Evolutionary conservation across 1,140 invertebrate genomes (phyloP), one percentile per base, ranked within the genome.

Genomic region (Neuroterus valhalla): DNA sequence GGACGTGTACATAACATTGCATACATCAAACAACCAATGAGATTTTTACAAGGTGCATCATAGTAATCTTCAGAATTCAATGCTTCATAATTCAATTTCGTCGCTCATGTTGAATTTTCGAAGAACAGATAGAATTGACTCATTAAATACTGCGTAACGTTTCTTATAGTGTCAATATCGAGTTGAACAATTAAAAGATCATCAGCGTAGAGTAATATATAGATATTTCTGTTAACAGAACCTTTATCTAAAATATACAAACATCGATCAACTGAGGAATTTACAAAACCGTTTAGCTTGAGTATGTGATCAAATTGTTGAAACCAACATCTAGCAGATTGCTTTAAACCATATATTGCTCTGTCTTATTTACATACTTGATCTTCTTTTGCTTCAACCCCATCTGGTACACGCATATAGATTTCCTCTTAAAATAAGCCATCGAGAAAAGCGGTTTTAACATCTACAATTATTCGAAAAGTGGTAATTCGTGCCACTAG

Each of bases 361-460:
- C n/a, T n/a, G n/a, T n/a, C n/a, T n/a, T n/a, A n/a, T n/a, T n/a
- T n/a, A n/a, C n/a, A n/a, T n/a, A n/a, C n/a, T n/a, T n/a, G n/a
- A n/a, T n/a, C n/a, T n/a, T n/a, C n/a, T n/a, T 68, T 31, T 23
- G 43, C 14, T n/a, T 66, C 48, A 44, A 66, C 23, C 19, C 70
- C 72, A 2, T 75, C 10, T 15, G 46, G 69, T 0, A 66, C 12
- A 69, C 62, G 23, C 70, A 72, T 62, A 66, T 71, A 68, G n/a
- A 75, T 72, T 66, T 73, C 62, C 55, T 74, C 72, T 19, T 78
- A 55, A 38, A 78, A 66, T 12, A 74, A 74, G 8, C 84, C 86
- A 76, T 89, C 71, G 5, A 88, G 66, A n/a, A 75, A 86, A 89
- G 87, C 84, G 6, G 85, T 87, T 70, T 81, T 84, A 0, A 81